Percentiles rank a stretch among this genome's conserved stretches.
These are phyloP conservation scores for Drosophila pandora DNA, from an alignment of 1,140 invertebrate genomes.

Conservation along the genomic window DNA sequence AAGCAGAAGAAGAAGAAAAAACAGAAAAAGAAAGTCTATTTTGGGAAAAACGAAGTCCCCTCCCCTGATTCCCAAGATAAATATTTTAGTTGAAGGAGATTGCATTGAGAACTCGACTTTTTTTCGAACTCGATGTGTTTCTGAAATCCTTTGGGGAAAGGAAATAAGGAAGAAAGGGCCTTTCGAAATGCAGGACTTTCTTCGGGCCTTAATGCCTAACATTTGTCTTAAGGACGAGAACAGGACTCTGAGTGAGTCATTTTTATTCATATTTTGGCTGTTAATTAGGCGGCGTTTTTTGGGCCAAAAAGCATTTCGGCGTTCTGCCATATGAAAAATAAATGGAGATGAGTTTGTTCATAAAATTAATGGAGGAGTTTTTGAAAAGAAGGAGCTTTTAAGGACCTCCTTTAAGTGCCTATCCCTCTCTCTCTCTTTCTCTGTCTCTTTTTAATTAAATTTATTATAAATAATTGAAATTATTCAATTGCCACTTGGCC, in stretches of 20 bases:
- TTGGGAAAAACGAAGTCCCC: conserved; percentile 15
- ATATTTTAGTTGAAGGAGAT: conserved; percentile 33
- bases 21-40: conserved; percentile 29
- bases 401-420: no score
- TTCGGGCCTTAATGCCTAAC: conserved; percentile 10
- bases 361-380: conserved; percentile 19
- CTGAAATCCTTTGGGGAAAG: no score
- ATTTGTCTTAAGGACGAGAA: conserved; percentile 28
- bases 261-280: conserved; percentile 55
- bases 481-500: conserved; percentile 1
- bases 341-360: conserved; percentile 32
- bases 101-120: conserved; percentile 10
- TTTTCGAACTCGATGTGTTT: neutral
- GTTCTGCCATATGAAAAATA: conserved; percentile 23
- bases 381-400: neutral
- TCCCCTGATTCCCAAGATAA: conserved; percentile 11
- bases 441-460: neutral
- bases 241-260: conserved; percentile 22
- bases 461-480: conserved; percentile 1
- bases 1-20: neutral
- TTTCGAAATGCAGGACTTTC: conserved; percentile 15
- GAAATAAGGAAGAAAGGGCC: no score
- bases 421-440: no score
- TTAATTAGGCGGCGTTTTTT: conserved; percentile 43
- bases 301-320: conserved; percentile 6